A percentile compares a stretch with the other conserved stretches of the same genome.
Conservation (phyloP, 2,888 invertebrate genomes). For the Alsophila aescularia region DNA sequence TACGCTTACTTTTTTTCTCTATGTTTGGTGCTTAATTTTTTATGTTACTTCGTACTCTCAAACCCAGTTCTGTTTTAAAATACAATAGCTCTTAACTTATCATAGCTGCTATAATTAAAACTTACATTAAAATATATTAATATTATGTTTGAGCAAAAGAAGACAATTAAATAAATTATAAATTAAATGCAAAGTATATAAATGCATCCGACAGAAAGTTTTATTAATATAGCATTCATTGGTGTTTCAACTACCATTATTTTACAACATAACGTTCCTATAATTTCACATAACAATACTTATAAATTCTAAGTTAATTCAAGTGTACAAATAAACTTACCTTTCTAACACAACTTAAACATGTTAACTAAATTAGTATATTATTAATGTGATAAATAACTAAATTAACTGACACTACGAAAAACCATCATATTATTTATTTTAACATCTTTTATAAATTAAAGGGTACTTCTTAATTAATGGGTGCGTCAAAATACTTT, state of each 20-base stretch:
- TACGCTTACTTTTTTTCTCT: too few species aligned
- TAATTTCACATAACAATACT: slow-evolving; percentile 8
- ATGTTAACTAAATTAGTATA: neutral
- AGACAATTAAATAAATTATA: slow-evolving; percentile 36
- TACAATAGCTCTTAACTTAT: slow-evolving; percentile 34
- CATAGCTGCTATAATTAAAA: slow-evolving; percentile 13
- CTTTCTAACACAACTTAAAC: neutral
- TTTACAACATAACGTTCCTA: slow-evolving; percentile 3
- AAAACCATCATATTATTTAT: neutral
- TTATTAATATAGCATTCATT: slow-evolving; percentile 62
- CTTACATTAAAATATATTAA: slow-evolving; percentile 29
- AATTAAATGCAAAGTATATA: slow-evolving; percentile 58
- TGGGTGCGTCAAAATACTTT: too few species aligned
- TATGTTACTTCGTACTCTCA: slow-evolving; percentile 40
- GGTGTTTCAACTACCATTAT: slow-evolving; percentile 56
- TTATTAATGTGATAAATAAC: neutral
- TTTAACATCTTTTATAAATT: too few species aligned
- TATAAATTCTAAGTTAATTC: neutral
- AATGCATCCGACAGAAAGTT: slow-evolving; percentile 57
- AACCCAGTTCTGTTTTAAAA: slow-evolving; percentile 41
- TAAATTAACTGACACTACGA: neutral
- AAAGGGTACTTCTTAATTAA: too few species aligned
- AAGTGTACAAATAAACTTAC: neutral
- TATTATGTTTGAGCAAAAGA: slow-evolving; percentile 63
- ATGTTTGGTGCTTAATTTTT: neutral